phyloP scores from a whole-genome alignment of 1,140 invertebrate species.

The Drosophila cardini region DNA sequence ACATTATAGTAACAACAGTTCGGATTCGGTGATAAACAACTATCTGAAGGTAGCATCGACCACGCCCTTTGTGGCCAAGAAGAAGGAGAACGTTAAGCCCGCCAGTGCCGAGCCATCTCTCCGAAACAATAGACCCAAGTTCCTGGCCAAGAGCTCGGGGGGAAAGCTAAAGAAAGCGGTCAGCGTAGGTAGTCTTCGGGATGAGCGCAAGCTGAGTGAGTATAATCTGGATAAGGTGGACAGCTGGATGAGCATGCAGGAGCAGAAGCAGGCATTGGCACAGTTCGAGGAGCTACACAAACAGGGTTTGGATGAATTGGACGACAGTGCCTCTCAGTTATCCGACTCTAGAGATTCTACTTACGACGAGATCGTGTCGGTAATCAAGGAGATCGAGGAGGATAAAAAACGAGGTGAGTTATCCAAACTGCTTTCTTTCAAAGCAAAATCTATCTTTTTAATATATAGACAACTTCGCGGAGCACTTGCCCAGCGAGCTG shows the following conservation, averaged over 20 bases:
- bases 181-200: slow-evolving; percentile 67
- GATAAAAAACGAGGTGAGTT: slow-evolving; percentile 76
- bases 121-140: slow-evolving; percentile 34
- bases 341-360: slow-evolving; percentile 78
- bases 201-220: slow-evolving; percentile 78
- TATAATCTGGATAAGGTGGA: slow-evolving; percentile 84
- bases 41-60: slow-evolving; percentile 69
- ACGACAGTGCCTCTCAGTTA: slow-evolving; percentile 66
- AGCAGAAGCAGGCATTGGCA: slow-evolving; percentile 62
- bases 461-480: slow-evolving; percentile 68
- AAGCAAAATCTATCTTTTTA: neutral
- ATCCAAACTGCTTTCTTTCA: no score
- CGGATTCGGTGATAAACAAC: slow-evolving; percentile 77
- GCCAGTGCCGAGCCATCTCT: slow-evolving; percentile 46
- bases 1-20: slow-evolving; percentile 24
- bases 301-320: slow-evolving; percentile 49
- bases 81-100: slow-evolving; percentile 77
- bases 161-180: slow-evolving; percentile 72
- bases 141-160: slow-evolving; percentile 14
- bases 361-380: slow-evolving; percentile 82
- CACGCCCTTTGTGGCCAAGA: slow-evolving; percentile 67
- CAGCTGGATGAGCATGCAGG: slow-evolving; percentile 82
- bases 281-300: slow-evolving; percentile 67
- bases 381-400: slow-evolving; percentile 84
- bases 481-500: slow-evolving; percentile 65